Evolutionary conservation across 92 coral and sea anemone species (phyloP).

Genomic region (Parazoanthus swiftii): DNA sequence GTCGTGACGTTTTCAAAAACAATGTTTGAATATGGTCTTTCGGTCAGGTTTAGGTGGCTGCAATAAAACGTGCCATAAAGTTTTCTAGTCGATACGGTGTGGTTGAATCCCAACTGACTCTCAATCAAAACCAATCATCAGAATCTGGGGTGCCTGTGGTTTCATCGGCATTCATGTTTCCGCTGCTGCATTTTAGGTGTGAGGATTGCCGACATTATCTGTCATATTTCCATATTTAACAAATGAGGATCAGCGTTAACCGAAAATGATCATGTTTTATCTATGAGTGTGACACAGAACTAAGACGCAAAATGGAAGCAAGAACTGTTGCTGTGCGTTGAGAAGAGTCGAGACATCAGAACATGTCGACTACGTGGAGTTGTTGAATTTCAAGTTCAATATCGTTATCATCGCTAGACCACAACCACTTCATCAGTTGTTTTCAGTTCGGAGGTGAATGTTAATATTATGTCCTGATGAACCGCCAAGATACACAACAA

Average conservation of each 20-base stretch:
- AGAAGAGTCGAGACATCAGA: not conserved
- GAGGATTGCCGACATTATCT: constrained; percentile 3
- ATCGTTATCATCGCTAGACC: not conserved
- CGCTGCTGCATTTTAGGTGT: not conserved
- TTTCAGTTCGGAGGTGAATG: not conserved
- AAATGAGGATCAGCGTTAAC: not conserved
- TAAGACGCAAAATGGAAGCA: not conserved
- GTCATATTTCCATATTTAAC: constrained; percentile 10
- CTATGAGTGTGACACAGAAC: not conserved
- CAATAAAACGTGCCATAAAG: too few relatives aligned
- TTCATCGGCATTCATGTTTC: not conserved
- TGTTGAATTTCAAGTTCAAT: constrained; percentile 16
- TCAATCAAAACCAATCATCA: too few relatives aligned
- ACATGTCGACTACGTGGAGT: not conserved
- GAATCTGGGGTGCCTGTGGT: not conserved
- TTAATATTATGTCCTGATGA: constrained; percentile 4
- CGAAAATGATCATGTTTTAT: not conserved
- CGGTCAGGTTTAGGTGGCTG: too few relatives aligned
- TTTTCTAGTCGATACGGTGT: too few relatives aligned
- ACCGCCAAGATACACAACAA: constrained; percentile 29
- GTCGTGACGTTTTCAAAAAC: too few relatives aligned
- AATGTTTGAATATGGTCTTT: too few relatives aligned
- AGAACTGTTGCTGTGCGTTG: not conserved
- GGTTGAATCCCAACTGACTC: too few relatives aligned
- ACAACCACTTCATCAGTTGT: not conserved